These are phyloP conservation scores for Glandiceps talaboti DNA, from an alignment of 53 echinoderm and acorn worm genomes.

Conservation along the genomic window DNA sequence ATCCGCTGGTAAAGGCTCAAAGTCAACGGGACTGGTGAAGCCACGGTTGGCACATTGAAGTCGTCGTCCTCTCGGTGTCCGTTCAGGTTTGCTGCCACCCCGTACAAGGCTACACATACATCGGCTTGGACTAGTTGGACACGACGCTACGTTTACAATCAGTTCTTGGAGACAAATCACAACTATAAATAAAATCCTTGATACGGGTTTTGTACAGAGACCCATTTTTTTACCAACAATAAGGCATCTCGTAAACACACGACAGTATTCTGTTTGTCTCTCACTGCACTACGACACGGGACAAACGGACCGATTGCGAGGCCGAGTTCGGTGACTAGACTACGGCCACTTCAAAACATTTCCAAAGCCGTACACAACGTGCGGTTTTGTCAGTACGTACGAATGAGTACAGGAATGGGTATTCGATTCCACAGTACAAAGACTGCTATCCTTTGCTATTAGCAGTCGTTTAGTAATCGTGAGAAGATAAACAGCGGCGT, in stretches of 20 bases:
- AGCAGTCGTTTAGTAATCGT: too few species aligned
- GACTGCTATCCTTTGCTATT: too few species aligned
- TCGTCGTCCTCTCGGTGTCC: neutral
- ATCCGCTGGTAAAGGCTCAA: neutral
- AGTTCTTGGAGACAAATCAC: neutral
- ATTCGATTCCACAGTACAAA: too few species aligned
- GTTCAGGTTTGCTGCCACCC: neutral
- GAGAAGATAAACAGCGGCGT: too few species aligned
- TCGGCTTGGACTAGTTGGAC: neutral
- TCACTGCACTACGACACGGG: neutral
- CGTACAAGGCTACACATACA: neutral
- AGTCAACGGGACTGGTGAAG: neutral
- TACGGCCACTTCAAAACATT: too few species aligned
- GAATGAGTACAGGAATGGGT: too few species aligned
- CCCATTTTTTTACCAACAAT: neutral
- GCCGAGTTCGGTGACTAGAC: too few species aligned
- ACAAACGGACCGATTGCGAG: too few species aligned
- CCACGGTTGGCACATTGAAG: neutral
- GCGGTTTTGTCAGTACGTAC: too few species aligned
- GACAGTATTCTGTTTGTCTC: neutral
- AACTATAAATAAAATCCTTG: neutral
- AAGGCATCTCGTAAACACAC: neutral
- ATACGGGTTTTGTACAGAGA: neutral
- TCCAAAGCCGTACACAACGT: too few species aligned
- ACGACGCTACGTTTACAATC: neutral